Base-by-base conservation (phyloP, 2,888 invertebrate genomes). In the Pomacea canaliculata region DNA sequence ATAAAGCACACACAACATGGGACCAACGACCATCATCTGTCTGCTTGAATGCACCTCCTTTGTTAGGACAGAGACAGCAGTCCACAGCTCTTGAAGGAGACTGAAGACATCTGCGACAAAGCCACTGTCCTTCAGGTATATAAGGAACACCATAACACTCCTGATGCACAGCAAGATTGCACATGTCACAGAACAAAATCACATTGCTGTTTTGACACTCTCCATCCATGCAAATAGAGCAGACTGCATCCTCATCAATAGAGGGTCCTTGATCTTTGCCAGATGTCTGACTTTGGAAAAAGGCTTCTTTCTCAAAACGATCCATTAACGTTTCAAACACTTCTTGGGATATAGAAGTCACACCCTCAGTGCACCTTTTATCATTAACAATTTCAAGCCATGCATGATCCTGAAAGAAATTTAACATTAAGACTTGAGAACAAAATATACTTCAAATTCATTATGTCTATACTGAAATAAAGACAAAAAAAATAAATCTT, bases 161-260 rank as follows among this genome's bases (percentile, higher is more conserved):
- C 92, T 92, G 99, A 91, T 99, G 99, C 19, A 99, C 99, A 49
- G 99, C 98, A 82, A 99, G 92, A 92, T 99, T 99, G 91, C 99
- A 99, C 97, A 99, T 98, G 92, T 99, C 99, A 92, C 99, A 99
- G 92, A 99, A 99, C 72, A 99, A 93, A 84, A 99, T 99, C 69
- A 98, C 98, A 91, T 99, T 99, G 73, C 97, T 97, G 91, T 99
- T 99, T 91, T 98, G 97, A 90, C 98, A 99, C 91, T 99, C 99
- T 3, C 98, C 99, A 87, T 99, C 99, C 94, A 97, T 96, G 90
- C 99, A 99, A 84, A 99, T 98, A 88, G 97, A 98, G 90, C 99
- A 99, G 0, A 99, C 98, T 0, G 99, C 99, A 92, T 99, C 98
- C 87, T 98, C 98, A 86, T 98, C 98, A 10, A 89, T 96, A 0